phyloP scores from a whole-genome alignment of 2,888 invertebrate species.

The Zootermopsis nevadensis region DNA sequence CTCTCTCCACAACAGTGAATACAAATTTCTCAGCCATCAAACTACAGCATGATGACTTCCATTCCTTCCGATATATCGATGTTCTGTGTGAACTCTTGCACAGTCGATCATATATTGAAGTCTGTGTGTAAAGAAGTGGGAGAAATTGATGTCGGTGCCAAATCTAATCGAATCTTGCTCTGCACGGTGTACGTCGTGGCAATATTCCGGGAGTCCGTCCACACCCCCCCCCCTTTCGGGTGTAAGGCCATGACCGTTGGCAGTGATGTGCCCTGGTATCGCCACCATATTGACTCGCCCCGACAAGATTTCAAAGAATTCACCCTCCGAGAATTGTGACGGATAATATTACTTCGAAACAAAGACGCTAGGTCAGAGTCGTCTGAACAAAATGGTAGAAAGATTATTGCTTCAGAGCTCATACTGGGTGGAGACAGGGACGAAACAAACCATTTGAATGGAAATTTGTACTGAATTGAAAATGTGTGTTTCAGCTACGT shows the following conservation, averaged over 20 bases:
- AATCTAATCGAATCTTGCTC: conserved; percentile 12
- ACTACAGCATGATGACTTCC: background rate
- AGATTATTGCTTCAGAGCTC: too few species aligned
- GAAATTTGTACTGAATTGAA: too few species aligned
- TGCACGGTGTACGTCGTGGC: background rate
- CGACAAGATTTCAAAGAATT: background rate
- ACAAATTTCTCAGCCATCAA: background rate
- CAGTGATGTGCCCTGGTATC: background rate
- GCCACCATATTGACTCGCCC: background rate
- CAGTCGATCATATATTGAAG: background rate
- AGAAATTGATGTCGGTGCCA: background rate
- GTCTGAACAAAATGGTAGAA: too few species aligned
- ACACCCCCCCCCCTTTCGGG: background rate
- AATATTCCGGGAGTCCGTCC: conserved; percentile 3
- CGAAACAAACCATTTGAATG: too few species aligned
- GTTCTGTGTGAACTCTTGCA: background rate
- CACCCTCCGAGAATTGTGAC: conserved; percentile 4
- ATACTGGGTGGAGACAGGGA: too few species aligned
- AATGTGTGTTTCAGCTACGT: too few species aligned
- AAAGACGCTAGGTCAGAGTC: background rate
- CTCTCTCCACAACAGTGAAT: background rate
- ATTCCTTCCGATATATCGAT: background rate
- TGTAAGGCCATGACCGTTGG: background rate
- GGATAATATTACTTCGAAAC: background rate
- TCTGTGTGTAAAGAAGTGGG: background rate